phyloP scores from a whole-genome alignment of 2,797 vertebrate species.

The Bufotes viridis region DNA sequence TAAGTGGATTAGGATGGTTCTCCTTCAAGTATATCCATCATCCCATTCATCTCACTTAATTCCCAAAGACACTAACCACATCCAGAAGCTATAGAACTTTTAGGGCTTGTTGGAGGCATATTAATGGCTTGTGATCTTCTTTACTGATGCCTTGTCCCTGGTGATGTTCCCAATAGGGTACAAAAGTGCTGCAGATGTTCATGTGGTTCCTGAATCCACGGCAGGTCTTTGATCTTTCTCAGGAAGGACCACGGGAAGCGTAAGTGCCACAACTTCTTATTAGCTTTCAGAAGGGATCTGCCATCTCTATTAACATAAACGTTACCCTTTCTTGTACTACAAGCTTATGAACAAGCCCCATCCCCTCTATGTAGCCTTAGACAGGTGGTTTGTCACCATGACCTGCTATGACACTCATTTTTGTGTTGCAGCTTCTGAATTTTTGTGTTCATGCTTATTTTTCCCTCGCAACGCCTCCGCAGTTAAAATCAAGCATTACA shows the following conservation, averaged over 20 bases:
- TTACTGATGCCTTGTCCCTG: not conserved
- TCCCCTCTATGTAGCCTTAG: not conserved
- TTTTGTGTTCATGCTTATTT: not conserved
- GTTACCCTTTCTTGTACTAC: too few species aligned
- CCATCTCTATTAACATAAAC: too few species aligned
- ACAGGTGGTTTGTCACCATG: not conserved
- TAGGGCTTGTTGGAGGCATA: too few species aligned
- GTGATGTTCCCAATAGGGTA: constrained; percentile 78
- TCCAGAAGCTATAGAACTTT: not conserved
- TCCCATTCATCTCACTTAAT: not conserved
- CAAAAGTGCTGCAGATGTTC: constrained; percentile 97
- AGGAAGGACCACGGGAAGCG: constrained; percentile 95
- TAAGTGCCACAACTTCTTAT: constrained; percentile 75
- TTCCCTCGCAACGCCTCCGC: not conserved
- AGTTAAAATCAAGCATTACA: not conserved
- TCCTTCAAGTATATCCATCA: not conserved
- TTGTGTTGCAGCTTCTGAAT: not conserved
- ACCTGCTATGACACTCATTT: not conserved
- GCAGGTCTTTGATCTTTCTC: constrained; percentile 97
- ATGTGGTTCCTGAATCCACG: constrained; percentile 99
- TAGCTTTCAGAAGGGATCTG: not conserved
- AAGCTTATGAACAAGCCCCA: not conserved
- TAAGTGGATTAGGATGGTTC: constrained; percentile 65
- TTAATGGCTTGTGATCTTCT: too few species aligned
- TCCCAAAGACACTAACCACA: not conserved